Conservation (phyloP, 2,797 vertebrate genomes). For the Microctenopoma stevenorrisi region DNA sequence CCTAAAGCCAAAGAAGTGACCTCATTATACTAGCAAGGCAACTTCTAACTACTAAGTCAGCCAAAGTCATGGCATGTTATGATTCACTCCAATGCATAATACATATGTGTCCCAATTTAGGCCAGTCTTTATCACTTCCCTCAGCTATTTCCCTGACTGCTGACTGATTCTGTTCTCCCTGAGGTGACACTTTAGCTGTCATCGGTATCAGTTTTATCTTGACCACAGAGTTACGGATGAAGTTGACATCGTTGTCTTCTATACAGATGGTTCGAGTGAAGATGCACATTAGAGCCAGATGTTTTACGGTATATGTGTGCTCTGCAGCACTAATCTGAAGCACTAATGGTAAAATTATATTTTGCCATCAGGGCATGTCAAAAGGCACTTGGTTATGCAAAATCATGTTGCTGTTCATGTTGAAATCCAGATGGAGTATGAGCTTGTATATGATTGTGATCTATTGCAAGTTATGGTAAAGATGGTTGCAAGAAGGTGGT, state of each 20-base stretch:
- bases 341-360: conserved; percentile 26
- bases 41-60: conserved; percentile 64
- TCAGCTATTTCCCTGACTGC: conserved; percentile 54
- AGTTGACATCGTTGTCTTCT: conserved; percentile 39
- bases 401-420: conserved; percentile 23
- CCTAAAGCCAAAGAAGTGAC: conserved; percentile 61
- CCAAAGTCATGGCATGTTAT: conserved; percentile 64
- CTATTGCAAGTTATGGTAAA: not conserved
- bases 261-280: conserved; percentile 60
- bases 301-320: conserved; percentile 35
- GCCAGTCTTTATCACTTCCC: conserved; percentile 25
- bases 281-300: conserved; percentile 61
- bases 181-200: conserved; percentile 56
- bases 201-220: conserved; percentile 49
- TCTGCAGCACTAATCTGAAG: conserved; percentile 24
- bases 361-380: conserved; percentile 38
- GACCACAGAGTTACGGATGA: conserved; percentile 32
- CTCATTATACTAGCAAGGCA: conserved; percentile 66
- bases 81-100: conserved; percentile 73
- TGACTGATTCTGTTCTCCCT: conserved; percentile 43
- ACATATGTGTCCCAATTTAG: conserved; percentile 69
- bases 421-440: conserved; percentile 14
- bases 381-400: conserved; percentile 36
- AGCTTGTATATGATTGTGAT: conserved; percentile 12
- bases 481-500: conserved; percentile 14